Conservation (phyloP, 2,113 vertebrate species). For the Melozone crissalis region DNA sequence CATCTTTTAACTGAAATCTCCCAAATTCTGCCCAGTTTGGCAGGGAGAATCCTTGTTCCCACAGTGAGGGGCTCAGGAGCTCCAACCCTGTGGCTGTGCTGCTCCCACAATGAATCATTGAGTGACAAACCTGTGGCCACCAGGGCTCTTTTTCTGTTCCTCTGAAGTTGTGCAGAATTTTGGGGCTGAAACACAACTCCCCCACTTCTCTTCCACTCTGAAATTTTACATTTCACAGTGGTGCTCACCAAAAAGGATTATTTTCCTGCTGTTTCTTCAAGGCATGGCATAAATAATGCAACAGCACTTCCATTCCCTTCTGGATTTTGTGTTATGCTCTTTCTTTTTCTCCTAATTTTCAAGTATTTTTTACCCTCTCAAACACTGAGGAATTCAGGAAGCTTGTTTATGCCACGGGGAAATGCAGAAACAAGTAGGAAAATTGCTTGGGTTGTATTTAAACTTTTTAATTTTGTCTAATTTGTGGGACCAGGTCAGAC, state of each 20-base stretch:
- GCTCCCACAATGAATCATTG: not conserved
- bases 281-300: not conserved
- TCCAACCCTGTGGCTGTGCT: not conserved
- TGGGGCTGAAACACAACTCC: not conserved
- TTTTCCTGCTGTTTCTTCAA: not conserved
- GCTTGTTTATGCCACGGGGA: not conserved
- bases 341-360: not conserved
- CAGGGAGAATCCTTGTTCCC: not conserved
- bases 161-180: not conserved
- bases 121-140: not conserved
- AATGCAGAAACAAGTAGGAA: not conserved
- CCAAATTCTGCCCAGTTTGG: not conserved
- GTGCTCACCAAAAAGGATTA: not conserved
- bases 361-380: not conserved
- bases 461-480: not conserved
- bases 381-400: not conserved
- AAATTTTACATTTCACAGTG: not conserved
- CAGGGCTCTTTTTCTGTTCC: not conserved
- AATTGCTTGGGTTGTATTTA: not conserved
- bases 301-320: not conserved
- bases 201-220: not conserved
- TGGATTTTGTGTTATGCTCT: not conserved
- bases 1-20: not conserved
- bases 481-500: fast-evolving
- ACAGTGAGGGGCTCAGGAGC: not conserved